Evolutionary conservation across 2,888 invertebrate genomes (phyloP), one percentile per base, ranked within the genome.

Genomic region (Frankliniella intonsa): DNA sequence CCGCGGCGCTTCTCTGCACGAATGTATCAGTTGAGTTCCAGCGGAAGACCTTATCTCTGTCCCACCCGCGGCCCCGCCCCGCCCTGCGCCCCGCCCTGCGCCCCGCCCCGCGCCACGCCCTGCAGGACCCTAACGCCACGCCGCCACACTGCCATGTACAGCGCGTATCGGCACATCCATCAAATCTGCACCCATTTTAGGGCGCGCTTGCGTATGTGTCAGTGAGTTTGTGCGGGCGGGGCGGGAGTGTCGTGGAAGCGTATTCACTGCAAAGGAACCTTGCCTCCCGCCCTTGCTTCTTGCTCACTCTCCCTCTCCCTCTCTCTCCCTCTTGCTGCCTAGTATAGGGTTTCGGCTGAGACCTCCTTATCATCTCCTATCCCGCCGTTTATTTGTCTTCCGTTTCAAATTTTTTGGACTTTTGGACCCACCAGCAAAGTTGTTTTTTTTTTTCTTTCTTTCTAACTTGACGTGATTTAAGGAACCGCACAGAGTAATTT

Each of bases 31-130:
- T 22, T 25, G 69, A 22, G 69, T 76, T 22, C 69, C 69, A 22
- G 11, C 69, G 69, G 69, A 76, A 76, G 69, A 76, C 69, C 69
- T 76, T 76, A 76, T 76, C 69, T 76, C 12, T 12, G 69, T 38
- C 69, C 69, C 22, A 22, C 8, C n/a, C 22, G 69, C 38, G 38
- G 2, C 38, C 38, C 38, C 38, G 38, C 38, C 38, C 38, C 38
- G 55, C 55, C 12, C 14, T 5, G 55, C 55, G 55, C 14, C 17
- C 17, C 55, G 55, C 14, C 17, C n/a, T n/a, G 14, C 55, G 55
- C 17, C 17, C 17, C 55, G 55, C 14, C 17, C 17, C 14, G 14
- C 55, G 55, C 55, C 17, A 38, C 38, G 38, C 38, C 38, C 38
- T 3, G 38, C 38, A 38, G 38, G 38, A 38, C 38, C 38, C 38